Evolutionary conservation across 1,140 invertebrate genomes (phyloP), one percentile per base, ranked within the genome.

Genomic region (Orussus abietinus): DNA sequence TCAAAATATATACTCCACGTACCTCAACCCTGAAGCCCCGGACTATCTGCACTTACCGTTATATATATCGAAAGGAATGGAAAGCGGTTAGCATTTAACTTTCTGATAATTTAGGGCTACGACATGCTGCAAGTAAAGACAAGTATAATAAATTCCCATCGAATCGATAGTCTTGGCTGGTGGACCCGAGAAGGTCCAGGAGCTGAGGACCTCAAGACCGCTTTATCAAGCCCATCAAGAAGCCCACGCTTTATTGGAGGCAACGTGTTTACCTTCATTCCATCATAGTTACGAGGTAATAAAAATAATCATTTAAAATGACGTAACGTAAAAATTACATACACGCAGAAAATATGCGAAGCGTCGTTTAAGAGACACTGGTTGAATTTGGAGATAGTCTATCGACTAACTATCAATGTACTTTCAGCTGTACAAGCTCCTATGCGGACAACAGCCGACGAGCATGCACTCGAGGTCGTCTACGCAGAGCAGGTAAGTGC

Each of bases 181-280:
- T 25, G 77, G 77, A 7, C 72, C 79, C 13, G 75, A 81, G 42
- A 81, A 80, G 57, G 78, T 90, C 17, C 78, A 83, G 15, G 85
- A 86, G 58, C 75, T 90, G 25, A 77, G 88, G 61, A 90, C 85
- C 13, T 88, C 86, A 19, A 76, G 83, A 41, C 84, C 88, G 1
- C 62, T 92, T 10, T 92, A 86, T 61, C 78, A 87, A 70, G 88
- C 89, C 0, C 89, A 90, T 61, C 84, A 91, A 59, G 81, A 87
- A 70, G 84, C 85, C 2, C 88, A 88, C 61, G 76, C 80, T 21
- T 60, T 84, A 1, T 71, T 93, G 42, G 88, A 92, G 66, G 81
- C 80, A 45, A 78, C 80, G 44, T 86, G 85, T 69, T 75, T 88
- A 40, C 84, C 86, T 17, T 76, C 82, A 49, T 92, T 91, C 72